These are phyloP conservation scores for Propithecus coquereli DNA, from an alignment of 2,113 vertebrate genomes.

Conservation along the genomic window DNA sequence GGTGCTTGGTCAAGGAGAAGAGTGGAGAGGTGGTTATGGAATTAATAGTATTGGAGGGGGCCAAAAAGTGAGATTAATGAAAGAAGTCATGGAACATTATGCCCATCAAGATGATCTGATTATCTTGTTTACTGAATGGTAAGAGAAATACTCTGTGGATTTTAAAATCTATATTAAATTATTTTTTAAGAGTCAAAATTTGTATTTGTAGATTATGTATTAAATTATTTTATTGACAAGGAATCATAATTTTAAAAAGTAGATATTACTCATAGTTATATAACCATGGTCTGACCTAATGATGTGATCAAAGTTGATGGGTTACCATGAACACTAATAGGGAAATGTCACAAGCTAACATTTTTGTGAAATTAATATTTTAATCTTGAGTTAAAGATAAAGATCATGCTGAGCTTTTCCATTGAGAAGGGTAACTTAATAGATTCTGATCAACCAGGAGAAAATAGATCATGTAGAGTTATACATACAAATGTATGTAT, in stretches of 20 bases:
- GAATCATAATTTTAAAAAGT: not conserved
- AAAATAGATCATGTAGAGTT: not conserved
- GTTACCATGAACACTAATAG: not conserved
- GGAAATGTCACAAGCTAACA: not conserved
- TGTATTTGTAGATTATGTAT: not conserved
- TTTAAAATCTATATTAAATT: not conserved
- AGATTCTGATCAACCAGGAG: not conserved
- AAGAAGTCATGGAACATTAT: constrained; percentile 87
- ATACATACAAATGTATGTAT: no score
- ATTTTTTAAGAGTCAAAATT: not conserved
- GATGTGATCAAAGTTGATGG: not conserved
- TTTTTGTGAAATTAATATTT: not conserved
- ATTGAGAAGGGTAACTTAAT: not conserved
- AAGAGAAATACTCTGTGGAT: constrained; percentile 45
- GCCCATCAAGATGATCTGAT: constrained; percentile 91
- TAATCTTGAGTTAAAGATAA: not conserved
- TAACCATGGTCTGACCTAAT: not conserved
- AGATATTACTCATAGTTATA: not conserved
- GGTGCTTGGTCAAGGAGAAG: constrained; percentile 93
- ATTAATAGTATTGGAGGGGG: constrained; percentile 94
- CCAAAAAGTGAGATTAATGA: constrained; percentile 95
- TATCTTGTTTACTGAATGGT: constrained; percentile 94
- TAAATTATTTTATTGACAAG: not conserved
- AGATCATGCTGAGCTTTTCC: not conserved
- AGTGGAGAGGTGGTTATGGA: constrained; percentile 93